Conservation (phyloP, 2,888 invertebrate species). For the Drosophila recens region DNA sequence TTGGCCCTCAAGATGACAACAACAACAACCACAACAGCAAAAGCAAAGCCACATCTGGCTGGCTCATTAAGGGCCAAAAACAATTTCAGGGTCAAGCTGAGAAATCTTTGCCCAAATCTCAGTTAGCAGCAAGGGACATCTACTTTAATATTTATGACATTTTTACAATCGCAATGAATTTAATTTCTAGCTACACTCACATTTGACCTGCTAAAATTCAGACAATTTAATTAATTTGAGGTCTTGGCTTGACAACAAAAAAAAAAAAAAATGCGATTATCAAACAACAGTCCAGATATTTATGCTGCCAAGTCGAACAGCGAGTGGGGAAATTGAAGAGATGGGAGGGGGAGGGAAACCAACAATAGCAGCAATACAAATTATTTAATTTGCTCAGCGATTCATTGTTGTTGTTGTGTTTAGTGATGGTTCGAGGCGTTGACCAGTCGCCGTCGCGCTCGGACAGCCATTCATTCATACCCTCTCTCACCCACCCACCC, state of each 20-base stretch:
- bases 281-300: conserved; percentile 14
- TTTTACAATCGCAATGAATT: conserved; percentile 40
- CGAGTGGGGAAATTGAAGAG: not conserved
- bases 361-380: conserved; percentile 68
- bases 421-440: conserved; percentile 23
- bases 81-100: conserved; percentile 27
- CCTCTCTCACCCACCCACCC: conserved; percentile 14
- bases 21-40: not conserved
- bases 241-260: conserved; percentile 27
- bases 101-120: conserved; percentile 29
- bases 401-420: conserved; percentile 16
- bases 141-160: conserved; percentile 48
- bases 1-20: conserved; percentile 5
- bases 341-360: conserved; percentile 18
- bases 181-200: conserved; percentile 31
- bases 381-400: conserved; percentile 71
- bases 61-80: conserved; percentile 47
- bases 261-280: conserved; percentile 11
- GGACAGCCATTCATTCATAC: conserved; percentile 14
- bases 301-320: conserved; percentile 5
- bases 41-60: conserved; percentile 55
- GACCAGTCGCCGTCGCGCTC: conserved; percentile 21
- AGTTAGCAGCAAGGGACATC: conserved; percentile 20
- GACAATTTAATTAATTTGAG: conserved; percentile 76
- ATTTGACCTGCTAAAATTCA: conserved; percentile 16